These are phyloP conservation scores for Allacma fusca DNA, from an alignment of 2,888 invertebrate species.

Conservation along the genomic window DNA sequence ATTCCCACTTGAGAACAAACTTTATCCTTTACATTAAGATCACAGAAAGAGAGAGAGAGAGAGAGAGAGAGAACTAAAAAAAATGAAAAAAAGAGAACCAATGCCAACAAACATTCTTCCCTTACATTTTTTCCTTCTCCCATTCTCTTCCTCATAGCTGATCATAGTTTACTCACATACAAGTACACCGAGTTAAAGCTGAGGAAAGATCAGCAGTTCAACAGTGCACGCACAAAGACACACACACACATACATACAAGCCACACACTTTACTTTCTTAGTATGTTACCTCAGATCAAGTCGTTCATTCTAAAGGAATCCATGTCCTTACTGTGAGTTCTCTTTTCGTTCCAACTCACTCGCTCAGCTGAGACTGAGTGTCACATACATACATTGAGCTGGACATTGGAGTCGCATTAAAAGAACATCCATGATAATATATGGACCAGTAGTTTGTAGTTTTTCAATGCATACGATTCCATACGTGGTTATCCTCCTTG, in stretches of 20 bases:
- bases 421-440: constrained; percentile 51
- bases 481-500: no score
- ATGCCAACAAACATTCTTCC: background rate
- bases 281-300: background rate
- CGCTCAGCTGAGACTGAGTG: background rate
- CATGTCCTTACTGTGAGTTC: background rate
- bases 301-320: background rate
- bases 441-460: constrained; percentile 43
- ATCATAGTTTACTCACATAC: background rate
- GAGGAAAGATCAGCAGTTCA: constrained; percentile 6
- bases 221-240: background rate
- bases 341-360: background rate
- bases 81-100: constrained; percentile 21
- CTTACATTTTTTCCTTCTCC: background rate
- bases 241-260: constrained; percentile 8
- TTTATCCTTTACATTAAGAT: constrained; percentile 16
- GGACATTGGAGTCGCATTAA: constrained; percentile 54
- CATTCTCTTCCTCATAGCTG: background rate
- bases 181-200: constrained; percentile 1
- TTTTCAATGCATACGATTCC: no score
- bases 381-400: constrained; percentile 9
- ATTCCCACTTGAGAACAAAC: constrained; percentile 35
- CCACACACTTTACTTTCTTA: background rate
- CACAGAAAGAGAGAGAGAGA: background rate
- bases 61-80: no score